Evolutionary conservation across 2,888 invertebrate genomes (phyloP).

Genomic region (Heliconius ismenius): DNA sequence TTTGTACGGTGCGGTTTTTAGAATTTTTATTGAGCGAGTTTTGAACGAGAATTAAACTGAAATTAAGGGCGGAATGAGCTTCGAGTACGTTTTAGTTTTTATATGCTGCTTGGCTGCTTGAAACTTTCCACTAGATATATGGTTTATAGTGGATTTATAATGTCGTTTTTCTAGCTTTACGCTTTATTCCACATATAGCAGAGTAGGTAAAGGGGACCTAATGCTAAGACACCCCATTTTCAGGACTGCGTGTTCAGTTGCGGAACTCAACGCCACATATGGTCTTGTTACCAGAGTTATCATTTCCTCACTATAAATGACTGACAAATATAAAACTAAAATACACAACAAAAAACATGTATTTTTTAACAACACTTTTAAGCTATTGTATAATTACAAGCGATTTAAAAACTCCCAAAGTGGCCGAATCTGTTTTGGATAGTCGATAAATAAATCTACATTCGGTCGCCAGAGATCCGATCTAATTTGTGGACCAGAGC

Average conservation of each 20-base stretch:
- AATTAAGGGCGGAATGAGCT: slow-evolving; percentile 15
- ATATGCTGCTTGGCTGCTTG: neutral
- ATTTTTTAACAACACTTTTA: no score
- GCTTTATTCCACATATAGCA: no score
- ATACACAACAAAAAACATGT: no score
- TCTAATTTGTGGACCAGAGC: slow-evolving; percentile 20
- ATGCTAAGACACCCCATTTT: neutral
- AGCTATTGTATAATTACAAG: no score
- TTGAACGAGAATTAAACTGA: slow-evolving; percentile 6
- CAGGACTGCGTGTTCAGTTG: neutral
- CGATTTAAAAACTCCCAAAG: slow-evolving; percentile 12
- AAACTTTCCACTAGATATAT: no score
- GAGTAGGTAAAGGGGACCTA: neutral
- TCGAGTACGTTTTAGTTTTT: neutral
- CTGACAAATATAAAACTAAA: no score
- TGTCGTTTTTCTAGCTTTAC: no score
- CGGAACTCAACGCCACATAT: neutral
- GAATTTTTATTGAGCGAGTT: slow-evolving; percentile 18
- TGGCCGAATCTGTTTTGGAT: neutral
- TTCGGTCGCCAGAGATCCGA: slow-evolving; percentile 21
- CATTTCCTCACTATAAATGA: no score
- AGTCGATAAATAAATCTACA: slow-evolving; percentile 21
- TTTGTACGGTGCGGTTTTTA: slow-evolving; percentile 13
- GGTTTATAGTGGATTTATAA: no score
- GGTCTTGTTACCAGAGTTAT: neutral